Base-by-base conservation (phyloP, 2,888 invertebrate species). In the Melanostoma mellinum region DNA sequence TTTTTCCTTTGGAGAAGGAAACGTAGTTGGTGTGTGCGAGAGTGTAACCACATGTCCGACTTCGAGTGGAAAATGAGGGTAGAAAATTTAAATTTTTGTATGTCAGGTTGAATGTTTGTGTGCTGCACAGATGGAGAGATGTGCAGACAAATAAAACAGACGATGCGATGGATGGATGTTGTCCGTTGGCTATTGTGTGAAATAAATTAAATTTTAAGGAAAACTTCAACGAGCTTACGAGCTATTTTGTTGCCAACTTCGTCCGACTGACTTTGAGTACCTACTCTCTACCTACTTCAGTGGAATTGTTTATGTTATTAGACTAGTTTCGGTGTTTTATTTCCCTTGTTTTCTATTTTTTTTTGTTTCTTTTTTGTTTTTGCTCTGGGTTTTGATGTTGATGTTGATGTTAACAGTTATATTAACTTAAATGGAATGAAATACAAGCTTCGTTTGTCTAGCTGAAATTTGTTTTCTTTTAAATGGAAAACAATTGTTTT, bases 151-250 rank as follows among this genome's bases (percentile, higher is more conserved):
- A 74, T 50, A 42, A 65, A 58, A 68, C 40, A 6, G 20, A 33
- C 40, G 58, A 20, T 20, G 20, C 20, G 20, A 20, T 20, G 40
- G 32, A 68, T 33, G 5, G 10, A 60, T 20, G 2, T 30, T 33
- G 60, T 53, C 67, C 67, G 69, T 38, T 48, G 46, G 71, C 48
- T 53, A 68, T 77, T 77, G 77, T 77, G 50, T 69, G 33, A 77
- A 82, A 77, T 82, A 73, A 82, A 82, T 77, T 82, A 46, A 77
- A 82, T 77, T 82, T 82, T 58, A 20, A 38, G 30, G 10, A 58
- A 40, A 69, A 73, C 60, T 76, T 76, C 3, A 65, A 46, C 53
- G 6, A 48, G 60, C 65, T 71, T 55, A 10, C 30, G 52, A 67
- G 65, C 36, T 42, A 56, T 65, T 65, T 58, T 30, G 75, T 58